These are phyloP conservation scores for Cryptoleucopteryx plumbea DNA, from an alignment of 2,113 vertebrate species.

Conservation along the genomic window DNA sequence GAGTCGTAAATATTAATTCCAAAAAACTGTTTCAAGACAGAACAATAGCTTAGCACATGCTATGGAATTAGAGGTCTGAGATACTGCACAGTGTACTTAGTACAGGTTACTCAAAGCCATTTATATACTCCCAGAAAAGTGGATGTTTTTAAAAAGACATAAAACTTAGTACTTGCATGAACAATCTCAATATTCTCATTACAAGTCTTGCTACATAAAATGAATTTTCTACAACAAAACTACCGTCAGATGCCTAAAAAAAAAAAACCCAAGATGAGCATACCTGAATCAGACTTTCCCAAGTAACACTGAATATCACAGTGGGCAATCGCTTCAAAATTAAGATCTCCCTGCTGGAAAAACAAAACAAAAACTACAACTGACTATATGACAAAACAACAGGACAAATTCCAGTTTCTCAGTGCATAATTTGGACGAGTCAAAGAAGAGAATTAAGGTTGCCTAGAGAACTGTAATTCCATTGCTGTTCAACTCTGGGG, in stretches of 20 bases:
- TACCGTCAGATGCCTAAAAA: background rate
- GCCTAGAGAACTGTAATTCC: background rate
- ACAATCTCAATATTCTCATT: background rate
- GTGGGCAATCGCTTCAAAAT: conserved; percentile 81
- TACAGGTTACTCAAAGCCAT: background rate
- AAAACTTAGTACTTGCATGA: background rate
- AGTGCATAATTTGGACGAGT: background rate
- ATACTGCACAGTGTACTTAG: background rate
- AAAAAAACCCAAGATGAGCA: background rate
- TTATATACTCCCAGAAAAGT: background rate
- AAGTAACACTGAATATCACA: conserved; percentile 88
- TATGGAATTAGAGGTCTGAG: background rate
- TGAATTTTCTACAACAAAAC: background rate
- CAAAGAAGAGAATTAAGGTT: background rate
- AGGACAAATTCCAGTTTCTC: background rate
- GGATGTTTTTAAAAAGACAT: background rate
- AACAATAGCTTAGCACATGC: background rate
- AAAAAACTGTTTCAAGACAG: background rate
- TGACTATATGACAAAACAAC: background rate
- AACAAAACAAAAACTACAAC: conserved; percentile 32
- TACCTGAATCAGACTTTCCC: conserved; percentile 85
- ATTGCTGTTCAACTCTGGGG: background rate
- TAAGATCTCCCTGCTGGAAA: conserved; percentile 76
- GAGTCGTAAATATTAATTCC: background rate
- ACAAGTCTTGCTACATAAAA: background rate